These are phyloP conservation scores for Pachymerium ferrugineum DNA, from an alignment of 2,888 invertebrate species.

Conservation along the genomic window DNA sequence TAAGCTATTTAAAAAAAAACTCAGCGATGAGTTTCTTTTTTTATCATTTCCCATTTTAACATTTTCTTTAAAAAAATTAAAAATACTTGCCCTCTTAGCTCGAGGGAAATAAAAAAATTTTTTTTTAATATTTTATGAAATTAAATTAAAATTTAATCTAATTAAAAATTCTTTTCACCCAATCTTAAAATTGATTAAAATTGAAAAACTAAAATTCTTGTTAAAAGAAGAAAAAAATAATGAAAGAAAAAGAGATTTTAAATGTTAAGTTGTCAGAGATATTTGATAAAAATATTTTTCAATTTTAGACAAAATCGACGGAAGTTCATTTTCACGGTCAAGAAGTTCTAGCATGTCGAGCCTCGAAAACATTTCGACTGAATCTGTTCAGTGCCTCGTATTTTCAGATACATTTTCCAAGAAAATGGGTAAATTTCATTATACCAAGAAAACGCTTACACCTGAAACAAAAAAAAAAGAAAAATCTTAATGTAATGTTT, in stretches of 20 bases:
- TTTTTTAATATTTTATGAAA: too few relatives aligned
- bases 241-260: neutral
- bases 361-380: conserved; percentile 91
- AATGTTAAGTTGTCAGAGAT: neutral
- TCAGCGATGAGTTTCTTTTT: too few relatives aligned
- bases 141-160: too few relatives aligned
- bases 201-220: neutral
- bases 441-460: neutral
- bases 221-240: neutral
- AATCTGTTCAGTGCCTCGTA: conserved; percentile 90
- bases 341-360: conserved; percentile 97
- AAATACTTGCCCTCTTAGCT: too few relatives aligned
- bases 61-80: too few relatives aligned
- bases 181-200: too few relatives aligned
- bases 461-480: neutral
- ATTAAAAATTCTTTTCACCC: too few relatives aligned
- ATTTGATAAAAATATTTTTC: conserved; percentile 31
- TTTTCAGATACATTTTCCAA: conserved; percentile 93
- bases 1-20: too few relatives aligned
- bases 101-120: too few relatives aligned
- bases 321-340: conserved; percentile 92
- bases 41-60: too few relatives aligned
- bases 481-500: too few relatives aligned
- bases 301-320: conserved; percentile 90
- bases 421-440: conserved; percentile 68